Conservation (phyloP, 2,113 vertebrate genomes). For the Calidris pugnax region DNA sequence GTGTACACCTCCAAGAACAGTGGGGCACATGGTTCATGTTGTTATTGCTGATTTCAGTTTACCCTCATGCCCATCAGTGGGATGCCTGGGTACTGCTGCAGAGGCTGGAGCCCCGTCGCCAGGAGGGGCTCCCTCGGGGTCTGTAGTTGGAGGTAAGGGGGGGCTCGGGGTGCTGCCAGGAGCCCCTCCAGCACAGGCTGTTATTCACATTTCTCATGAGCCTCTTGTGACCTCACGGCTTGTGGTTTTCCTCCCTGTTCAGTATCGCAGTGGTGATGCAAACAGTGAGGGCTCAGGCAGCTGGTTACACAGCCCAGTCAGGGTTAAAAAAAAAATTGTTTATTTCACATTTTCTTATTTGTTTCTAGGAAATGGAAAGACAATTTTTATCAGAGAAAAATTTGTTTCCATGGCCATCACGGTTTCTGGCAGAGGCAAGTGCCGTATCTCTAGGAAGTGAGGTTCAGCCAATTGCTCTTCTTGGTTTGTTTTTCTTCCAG, state of each 20-base stretch:
- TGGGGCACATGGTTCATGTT: rapidly evolving
- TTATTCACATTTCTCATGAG: background rate
- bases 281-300: background rate
- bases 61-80: rapidly evolving
- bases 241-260: background rate
- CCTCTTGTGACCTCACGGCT: background rate
- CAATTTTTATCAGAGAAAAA: background rate
- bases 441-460: background rate
- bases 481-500: background rate
- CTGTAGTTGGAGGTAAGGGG: background rate
- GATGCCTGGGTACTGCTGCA: rapidly evolving
- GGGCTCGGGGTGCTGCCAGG: rapidly evolving
- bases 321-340: background rate
- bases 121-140: background rate
- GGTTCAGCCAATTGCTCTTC: background rate
- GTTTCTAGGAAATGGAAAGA: background rate
- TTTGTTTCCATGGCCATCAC: background rate
- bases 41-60: background rate
- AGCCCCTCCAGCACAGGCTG: rapidly evolving
- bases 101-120: rapidly evolving
- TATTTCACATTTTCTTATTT: background rate
- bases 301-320: rapidly evolving
- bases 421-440: background rate
- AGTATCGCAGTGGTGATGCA: rapidly evolving
- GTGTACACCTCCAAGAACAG: rapidly evolving